These are phyloP conservation scores for Stegodyphus dumicola DNA, from an alignment of 1,140 invertebrate species.

Conservation along the genomic window DNA sequence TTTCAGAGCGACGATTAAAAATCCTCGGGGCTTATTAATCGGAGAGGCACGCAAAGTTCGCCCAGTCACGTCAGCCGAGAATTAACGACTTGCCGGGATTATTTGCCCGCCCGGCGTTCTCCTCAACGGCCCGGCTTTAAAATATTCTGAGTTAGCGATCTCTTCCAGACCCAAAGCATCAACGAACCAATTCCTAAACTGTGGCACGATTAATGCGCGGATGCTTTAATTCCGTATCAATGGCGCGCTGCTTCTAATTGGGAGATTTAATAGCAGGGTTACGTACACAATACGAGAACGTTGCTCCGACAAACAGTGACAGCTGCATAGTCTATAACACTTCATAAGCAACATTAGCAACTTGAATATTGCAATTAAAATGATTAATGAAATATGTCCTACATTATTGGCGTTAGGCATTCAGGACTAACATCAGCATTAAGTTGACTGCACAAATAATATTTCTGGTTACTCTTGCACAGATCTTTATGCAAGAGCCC, in stretches of 20 bases:
- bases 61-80: constrained; percentile 45
- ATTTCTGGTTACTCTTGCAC: too few species aligned
- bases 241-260: constrained; percentile 45
- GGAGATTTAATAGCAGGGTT: not conserved
- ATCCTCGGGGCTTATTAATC: constrained; percentile 58
- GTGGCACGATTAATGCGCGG: constrained; percentile 31
- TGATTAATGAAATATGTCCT: too few species aligned
- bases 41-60: constrained; percentile 24
- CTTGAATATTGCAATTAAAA: too few species aligned
- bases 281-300: too few species aligned
- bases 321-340: too few species aligned
- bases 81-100: constrained; percentile 50
- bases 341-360: too few species aligned
- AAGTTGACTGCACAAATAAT: too few species aligned
- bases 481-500: too few species aligned
- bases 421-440: too few species aligned
- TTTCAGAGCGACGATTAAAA: constrained; percentile 55
- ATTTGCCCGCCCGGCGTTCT: constrained; percentile 14
- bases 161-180: constrained; percentile 20
- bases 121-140: constrained; percentile 30
- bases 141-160: constrained; percentile 29
- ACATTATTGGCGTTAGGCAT: too few species aligned
- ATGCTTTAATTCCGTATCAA: constrained; percentile 10
- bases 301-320: too few species aligned
- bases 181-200: not conserved